These are phyloP conservation scores for Slavum lentiscoides DNA, from an alignment of 2,888 invertebrate genomes.

Conservation along the genomic window DNA sequence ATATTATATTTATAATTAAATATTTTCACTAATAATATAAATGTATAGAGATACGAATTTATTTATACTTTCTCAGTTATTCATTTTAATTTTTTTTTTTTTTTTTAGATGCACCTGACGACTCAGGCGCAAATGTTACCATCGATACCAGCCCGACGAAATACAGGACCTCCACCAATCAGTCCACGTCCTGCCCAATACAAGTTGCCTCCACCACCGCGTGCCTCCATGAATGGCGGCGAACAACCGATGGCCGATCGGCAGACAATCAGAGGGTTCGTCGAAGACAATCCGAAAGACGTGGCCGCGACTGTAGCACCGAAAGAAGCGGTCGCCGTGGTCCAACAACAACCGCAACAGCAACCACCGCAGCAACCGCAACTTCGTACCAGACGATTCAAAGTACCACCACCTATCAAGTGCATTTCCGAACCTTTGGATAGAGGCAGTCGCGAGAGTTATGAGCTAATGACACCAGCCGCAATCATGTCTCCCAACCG, in stretches of 20 bases:
- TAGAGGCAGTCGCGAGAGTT: slow-evolving; percentile 46
- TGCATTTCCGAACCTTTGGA: slow-evolving; percentile 51
- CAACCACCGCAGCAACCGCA: slow-evolving; percentile 38
- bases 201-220: slow-evolving; percentile 61
- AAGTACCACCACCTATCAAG: slow-evolving; percentile 57
- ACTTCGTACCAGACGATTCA: slow-evolving; percentile 56
- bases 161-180: slow-evolving; percentile 22
- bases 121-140: not conserved
- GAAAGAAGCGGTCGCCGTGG: not conserved
- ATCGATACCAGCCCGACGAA: slow-evolving; percentile 27
- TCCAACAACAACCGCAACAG: slow-evolving; percentile 61
- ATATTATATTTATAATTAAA: too few relatives aligned
- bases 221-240: slow-evolving; percentile 57
- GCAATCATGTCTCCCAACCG: slow-evolving; percentile 49
- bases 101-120: not conserved
- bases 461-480: slow-evolving; percentile 43
- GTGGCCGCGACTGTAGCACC: too few relatives aligned
- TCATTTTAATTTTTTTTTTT: not conserved
- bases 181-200: slow-evolving; percentile 24
- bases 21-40: too few relatives aligned
- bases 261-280: slow-evolving; percentile 22
- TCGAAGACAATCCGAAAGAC: slow-evolving; percentile 12
- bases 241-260: slow-evolving; percentile 57
- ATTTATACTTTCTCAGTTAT: too few relatives aligned
- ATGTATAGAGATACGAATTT: too few relatives aligned